Base-by-base conservation (phyloP, 2,888 invertebrate species). In the Scaptomyza tumidula region DNA sequence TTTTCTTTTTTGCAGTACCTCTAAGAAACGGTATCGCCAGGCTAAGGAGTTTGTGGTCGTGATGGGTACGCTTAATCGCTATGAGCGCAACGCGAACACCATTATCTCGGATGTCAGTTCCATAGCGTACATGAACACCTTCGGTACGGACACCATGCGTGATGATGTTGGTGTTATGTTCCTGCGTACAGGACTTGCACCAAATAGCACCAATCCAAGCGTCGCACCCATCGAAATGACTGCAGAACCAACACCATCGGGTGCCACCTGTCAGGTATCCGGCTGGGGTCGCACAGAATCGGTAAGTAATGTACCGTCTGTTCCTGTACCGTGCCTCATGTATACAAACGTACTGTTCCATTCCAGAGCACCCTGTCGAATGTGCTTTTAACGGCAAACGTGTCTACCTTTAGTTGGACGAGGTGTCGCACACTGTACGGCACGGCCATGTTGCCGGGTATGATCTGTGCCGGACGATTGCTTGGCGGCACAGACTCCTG, bases 91-190 rank as follows among this genome's bases (percentile, higher is more conserved):
- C 37, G 83, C 80, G 6, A 80, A 83, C 13, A 92, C 92, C 6
- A 88, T 92, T 37, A 74, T 90, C 0, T 89, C 90, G 2, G 78
- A 75, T 29, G 91, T 91, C 0, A 84, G 63, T 41, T 89, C 88
- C 24, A 80, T 91, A 29, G 85, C 84, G 3, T 82, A 84, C n/a
- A 87, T 81, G 77, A 78, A 81, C 16, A 86, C 86, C 39, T 91
- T 91, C 53, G 83, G 71, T 48, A 78, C 84, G 58, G 79, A 80
- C 31, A 88, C 80, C 14, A 86, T 92, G 90, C 78, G 80, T 3
- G 90, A 91, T 60, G 91, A 92, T 70, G 86, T 92, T 33, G 91
- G 89, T 0, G 56, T 92, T 6, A 80, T 92, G 63, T 91, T 90
- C 39, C 64, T 92, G 1, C 76, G 82, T 43, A 75, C 48, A 0